Evolutionary conservation across 1,140 invertebrate genomes (phyloP).

Genomic region (Drosophila setifemur): DNA sequence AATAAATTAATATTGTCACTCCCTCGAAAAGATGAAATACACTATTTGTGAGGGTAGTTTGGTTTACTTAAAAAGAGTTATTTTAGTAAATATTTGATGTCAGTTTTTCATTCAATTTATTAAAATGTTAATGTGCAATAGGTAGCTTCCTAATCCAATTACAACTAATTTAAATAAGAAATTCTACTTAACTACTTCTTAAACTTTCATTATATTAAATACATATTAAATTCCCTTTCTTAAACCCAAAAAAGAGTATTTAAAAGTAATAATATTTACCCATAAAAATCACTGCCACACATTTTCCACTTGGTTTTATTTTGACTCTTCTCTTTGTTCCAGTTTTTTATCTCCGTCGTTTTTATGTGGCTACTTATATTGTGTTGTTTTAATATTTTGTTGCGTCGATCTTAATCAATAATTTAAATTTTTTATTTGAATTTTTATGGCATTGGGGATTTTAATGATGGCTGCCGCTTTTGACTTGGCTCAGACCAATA

Average conservation of each 20-base stretch:
- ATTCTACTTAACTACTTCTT: too few species aligned
- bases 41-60: background rate
- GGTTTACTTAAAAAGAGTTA: background rate
- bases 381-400: constrained; percentile 68
- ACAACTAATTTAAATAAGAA: too few species aligned
- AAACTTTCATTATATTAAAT: background rate
- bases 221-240: background rate
- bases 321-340: constrained; percentile 54
- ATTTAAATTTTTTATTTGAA: constrained; percentile 79
- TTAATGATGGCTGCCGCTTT: constrained; percentile 54
- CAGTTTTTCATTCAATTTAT: too few species aligned
- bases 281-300: too few species aligned
- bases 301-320: constrained; percentile 50
- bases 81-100: too few species aligned
- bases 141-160: too few species aligned
- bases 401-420: constrained; percentile 76
- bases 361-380: constrained; percentile 24
- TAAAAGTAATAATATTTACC: background rate
- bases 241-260: constrained; percentile 6
- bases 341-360: constrained; percentile 14
- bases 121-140: too few species aligned
- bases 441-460: constrained; percentile 67
- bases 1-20: constrained; percentile 75
- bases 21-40: constrained; percentile 26
- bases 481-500: constrained; percentile 16